Evolutionary conservation across 1,140 invertebrate genomes (phyloP), one percentile per base, ranked within the genome.

Genomic region (Tetramorium simillimum): DNA sequence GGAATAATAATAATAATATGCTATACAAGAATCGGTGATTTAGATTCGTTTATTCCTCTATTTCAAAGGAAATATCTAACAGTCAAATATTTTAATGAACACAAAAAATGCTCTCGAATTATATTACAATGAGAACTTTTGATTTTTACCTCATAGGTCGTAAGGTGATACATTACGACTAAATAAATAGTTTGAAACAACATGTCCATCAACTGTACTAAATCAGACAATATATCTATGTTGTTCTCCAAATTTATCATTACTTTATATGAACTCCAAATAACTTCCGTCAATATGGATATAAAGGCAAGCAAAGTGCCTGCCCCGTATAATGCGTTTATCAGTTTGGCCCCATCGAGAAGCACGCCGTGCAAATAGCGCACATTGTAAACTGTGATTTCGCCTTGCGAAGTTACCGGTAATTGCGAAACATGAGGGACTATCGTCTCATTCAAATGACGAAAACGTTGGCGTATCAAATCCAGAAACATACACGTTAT

Each of bases 381-480:
- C 21, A 81, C 63, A 3, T 81, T 49, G 16, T 81, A 81, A 58
- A 81, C 21, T 0, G 63, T 81, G 49, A 81, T 81, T n/a, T 70
- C 65, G 6, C 51, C 51, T n/a, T 18, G 16, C 10, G 21, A 56
- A 2, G 65, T 56, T 0, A 56, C 10, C 21, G 65, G 21, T 70
- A 70, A 70, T 7, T 70, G 7, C 24, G 65, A 70, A 7, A 81
- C 51, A 0, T 56, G 7, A 28, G 63, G 78, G 21, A 81, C 21
- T 81, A 81, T 81, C 0, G 4, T 49, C 24, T 81, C 33, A 14
- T 81, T 81, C 16, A 81, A 16, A n/a, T 81, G 78, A 28, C 49
- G 65, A 16, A 81, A 81, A 70, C 78, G 78, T 70, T 81, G 78
- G 1, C 78, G 63, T 43, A 56, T 70, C 37, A 81, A 7, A n/a